These are phyloP conservation scores for Phaethon lepturus DNA, from an alignment of 2,113 vertebrate species.

Conservation along the genomic window DNA sequence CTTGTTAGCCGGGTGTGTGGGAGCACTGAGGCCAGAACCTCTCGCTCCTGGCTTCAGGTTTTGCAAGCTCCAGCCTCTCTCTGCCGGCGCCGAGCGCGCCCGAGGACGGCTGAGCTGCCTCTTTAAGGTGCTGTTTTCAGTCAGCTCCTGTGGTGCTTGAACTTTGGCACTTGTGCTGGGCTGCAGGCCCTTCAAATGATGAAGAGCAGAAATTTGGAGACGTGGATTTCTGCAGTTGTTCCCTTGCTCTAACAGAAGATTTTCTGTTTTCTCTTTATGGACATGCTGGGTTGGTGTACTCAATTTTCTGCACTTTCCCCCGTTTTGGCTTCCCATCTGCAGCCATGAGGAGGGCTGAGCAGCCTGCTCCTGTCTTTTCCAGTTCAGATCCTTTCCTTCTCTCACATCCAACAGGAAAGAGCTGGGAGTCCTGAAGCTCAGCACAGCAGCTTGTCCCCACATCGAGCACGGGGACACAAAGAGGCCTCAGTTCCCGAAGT, in stretches of 20 bases:
- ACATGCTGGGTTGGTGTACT: neutral
- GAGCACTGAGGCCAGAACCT: rapidly evolving
- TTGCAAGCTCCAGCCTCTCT: neutral
- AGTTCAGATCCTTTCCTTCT: neutral
- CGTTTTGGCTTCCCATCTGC: neutral
- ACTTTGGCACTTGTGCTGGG: neutral
- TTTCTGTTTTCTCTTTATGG: neutral
- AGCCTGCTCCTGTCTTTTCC: neutral
- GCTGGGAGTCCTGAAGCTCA: neutral
- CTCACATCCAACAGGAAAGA: neutral
- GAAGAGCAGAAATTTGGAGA: neutral
- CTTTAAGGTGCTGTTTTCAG: neutral
- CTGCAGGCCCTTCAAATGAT: neutral
- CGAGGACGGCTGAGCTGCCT: neutral
- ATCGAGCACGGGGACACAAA: rapidly evolving
- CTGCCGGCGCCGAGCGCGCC: neutral
- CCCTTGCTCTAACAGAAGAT: neutral
- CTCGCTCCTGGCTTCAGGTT: neutral
- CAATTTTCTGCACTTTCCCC: neutral
- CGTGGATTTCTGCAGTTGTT: neutral
- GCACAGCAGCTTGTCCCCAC: rapidly evolving
- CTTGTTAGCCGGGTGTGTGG: rapidly evolving
- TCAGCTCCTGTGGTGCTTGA: neutral
- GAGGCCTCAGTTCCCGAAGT: neutral
- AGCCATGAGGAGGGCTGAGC: neutral